Evolutionary conservation across 1,140 invertebrate species (phyloP).

Genomic region (Drosophila asahinai): DNA sequence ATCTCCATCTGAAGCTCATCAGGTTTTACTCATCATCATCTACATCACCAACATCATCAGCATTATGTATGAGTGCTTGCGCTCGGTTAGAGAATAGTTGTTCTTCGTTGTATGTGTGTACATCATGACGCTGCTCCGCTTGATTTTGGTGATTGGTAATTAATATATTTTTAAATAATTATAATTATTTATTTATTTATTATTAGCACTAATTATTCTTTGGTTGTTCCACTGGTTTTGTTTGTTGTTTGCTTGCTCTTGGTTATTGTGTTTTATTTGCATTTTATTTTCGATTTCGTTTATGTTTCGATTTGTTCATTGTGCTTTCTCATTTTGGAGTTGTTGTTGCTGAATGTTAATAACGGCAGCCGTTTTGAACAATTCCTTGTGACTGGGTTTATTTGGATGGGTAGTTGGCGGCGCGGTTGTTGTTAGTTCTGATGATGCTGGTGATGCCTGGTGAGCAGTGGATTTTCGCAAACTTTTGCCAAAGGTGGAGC

Average conservation of each 20-base stretch:
- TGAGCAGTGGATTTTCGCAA: constrained; percentile 61
- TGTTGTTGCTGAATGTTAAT: constrained; percentile 69
- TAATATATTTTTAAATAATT: constrained; percentile 75
- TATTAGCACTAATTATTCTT: constrained; percentile 85
- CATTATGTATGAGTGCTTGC: constrained; percentile 23
- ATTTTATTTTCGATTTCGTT: neutral
- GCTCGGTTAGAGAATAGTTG: constrained; percentile 49
- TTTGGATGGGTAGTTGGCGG: constrained; percentile 47
- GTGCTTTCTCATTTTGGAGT: constrained; percentile 72
- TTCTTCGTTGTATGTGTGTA: constrained; percentile 47
- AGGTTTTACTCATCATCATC: constrained; percentile 6
- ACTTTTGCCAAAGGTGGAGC: constrained; percentile 80
- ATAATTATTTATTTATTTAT: constrained; percentile 74
- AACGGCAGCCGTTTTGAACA: constrained; percentile 70
- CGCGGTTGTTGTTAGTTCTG: constrained; percentile 48
- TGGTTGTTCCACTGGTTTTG: constrained; percentile 85
- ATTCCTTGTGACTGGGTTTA: constrained; percentile 73
- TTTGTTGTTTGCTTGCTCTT: constrained; percentile 70
- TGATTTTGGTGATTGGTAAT: constrained; percentile 62
- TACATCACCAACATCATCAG: constrained; percentile 70
- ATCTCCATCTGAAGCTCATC: constrained; percentile 31
- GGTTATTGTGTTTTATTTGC: constrained; percentile 54
- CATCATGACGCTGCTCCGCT: constrained; percentile 35
- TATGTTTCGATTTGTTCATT: constrained; percentile 60
- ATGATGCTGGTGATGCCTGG: constrained; percentile 71